Evolutionary conservation across 2,888 invertebrate species (phyloP), one percentile per base, ranked within the genome.

Genomic region (Ariolimax columbianus): DNA sequence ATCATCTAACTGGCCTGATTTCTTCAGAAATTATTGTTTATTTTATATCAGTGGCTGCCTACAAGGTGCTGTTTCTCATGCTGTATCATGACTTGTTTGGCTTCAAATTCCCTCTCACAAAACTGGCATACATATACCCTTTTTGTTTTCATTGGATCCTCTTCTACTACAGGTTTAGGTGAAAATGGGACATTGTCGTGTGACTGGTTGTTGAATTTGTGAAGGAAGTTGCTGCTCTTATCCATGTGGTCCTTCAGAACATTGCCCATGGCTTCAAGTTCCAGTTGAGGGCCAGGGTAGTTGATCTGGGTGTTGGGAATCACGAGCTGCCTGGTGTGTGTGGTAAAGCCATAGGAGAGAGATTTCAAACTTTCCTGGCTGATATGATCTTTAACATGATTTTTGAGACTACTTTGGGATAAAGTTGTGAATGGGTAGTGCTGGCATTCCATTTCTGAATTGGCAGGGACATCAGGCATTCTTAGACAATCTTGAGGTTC

Each of bases 111-210:
- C 26, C 91, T 83, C 72, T 92, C 92, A 89, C 92, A 87, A 84
- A 92, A 92, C 85, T 91, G 91, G 85, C 92, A 92, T 26, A 91
- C 91, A 86, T 91, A 92, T 7, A 92, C 90, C 85, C 90, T 91
- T 19, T 88, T 88, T 47, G 47, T 47, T 47, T 11, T 47, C 47
- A 47, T 7, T 47, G 47, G 17, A 47, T 47, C 47, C 17, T 7
- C 9, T 47, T 47, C 9, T 11, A 47, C 17, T 11, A 47, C 17
- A 17, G 9, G 7, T 7, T 17, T 7, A 11, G 7, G 7, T 7
- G 9, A 11, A 17, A 7, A 11, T 7, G 9, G 7, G 47, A 47
- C 47, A 47, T 47, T 47, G n/a, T n/a, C n/a, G n/a, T n/a, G n/a
- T n/a, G n/a, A n/a, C n/a, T n/a, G n/a, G 51, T 51, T 51, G 51